Base-by-base conservation (phyloP, 2,797 vertebrate genomes). In the Ataeniobius toweri region DNA sequence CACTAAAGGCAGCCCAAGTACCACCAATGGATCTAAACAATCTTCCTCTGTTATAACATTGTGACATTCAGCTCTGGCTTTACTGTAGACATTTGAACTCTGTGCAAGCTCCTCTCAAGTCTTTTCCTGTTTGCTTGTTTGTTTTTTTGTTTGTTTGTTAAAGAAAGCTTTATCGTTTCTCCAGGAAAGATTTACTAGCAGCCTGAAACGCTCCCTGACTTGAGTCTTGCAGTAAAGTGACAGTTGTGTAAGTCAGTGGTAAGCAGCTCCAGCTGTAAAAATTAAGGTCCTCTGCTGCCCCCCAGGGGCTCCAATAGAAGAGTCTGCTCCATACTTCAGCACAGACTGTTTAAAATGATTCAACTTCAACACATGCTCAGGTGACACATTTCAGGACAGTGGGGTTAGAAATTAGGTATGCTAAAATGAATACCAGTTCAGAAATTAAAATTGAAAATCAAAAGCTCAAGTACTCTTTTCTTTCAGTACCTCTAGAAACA, bases 261-360 rank as follows among this genome's bases (percentile, higher is more conserved):
- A 83, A 88, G 82, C 76, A 80, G 84, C 68, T 28, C 51, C 28
- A 10, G 1, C 83, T 81, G 90, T 87, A 67, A 80, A 73, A 90
- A 92, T 83, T 68, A 85, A 95, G 91, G 94, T 93, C 91, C 91
- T 94, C 86, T 95, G 94, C 94, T 95, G 94, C 94, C 94, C 94
- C 91, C 94, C 85, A 92, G 93, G 86, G 95, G 92, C 70, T 79
- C 16, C 7, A 8, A 63, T 28, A 24, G 80, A 85, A 63, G 73
- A 87, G 71, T 39, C 76, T 53, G 56, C 51, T 12, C 22, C 26
- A 7, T 46, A 72, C 80, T 22, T 82, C 68, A 28, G 8, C 3
- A 46, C 26, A 39, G 71, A 73, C 36, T 67, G n/a, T 70, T 46
- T 72, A 26, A 77, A 74, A 55, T 67, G n/a, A 75, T 41, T 6